Evolutionary conservation across 2,888 invertebrate genomes (phyloP), one percentile per base, ranked within the genome.

Genomic region (Gortyna flavago): DNA sequence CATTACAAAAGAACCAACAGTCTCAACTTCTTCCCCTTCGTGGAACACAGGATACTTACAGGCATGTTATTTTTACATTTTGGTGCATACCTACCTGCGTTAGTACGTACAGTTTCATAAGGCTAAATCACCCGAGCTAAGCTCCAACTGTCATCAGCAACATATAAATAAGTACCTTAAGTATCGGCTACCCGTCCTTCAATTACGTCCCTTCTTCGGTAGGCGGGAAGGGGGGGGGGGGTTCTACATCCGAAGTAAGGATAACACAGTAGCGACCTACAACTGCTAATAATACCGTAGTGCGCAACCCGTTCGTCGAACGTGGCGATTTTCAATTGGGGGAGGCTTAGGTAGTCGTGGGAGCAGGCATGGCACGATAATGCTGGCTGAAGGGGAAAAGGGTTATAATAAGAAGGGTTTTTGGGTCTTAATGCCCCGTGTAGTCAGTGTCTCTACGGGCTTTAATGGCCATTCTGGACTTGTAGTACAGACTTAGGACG

Each of bases 121-220:
- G 11, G 16, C 57, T n/a, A n/a, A n/a, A n/a, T n/a, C n/a, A 41
- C 21, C 25, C 54, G 4, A 51, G 41, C 21, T 41, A 59, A 57
- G 7, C n/a, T 18, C 21, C 16, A 44, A 65, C 21, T 61, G 59
- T 71, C 81, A 74, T 81, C 59, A 54, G 29, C 35, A 8, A 70
- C 35, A 66, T 67, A 71, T 67, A 76, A 73, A 72, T 85, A 85
- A 65, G 59, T 54, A 51, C 18, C 54, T 77, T n/a, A n/a, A n/a
- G n/a, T 86, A 74, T 72, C 71, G 48, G 57, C 62, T 35, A 73
- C 62, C 72, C 71, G 67, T 71, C 64, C 73, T 65, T 72, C 61
- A 61, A 83, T 73, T 82, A 74, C 48, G 68, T 68, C 61, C 70
- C 86, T 54, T 59, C 54, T 59, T 54, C 6, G 48, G 44, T 11